These are phyloP conservation scores for Ganaspis brasiliensis DNA, from an alignment of 2,888 invertebrate genomes.

Conservation along the genomic window DNA sequence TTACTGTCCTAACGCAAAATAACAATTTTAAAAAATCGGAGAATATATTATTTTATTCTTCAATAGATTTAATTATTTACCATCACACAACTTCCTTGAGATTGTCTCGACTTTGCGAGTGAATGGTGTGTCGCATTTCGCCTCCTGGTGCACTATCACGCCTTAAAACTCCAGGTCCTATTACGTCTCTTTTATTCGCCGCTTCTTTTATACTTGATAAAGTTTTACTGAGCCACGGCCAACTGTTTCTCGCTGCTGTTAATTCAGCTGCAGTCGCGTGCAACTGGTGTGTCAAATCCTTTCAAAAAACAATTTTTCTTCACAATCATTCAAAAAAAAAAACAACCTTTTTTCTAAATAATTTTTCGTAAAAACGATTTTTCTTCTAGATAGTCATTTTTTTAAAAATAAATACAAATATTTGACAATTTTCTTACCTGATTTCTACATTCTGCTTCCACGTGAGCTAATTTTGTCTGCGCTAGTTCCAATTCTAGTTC, in stretches of 20 bases:
- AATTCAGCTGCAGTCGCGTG: constrained; percentile 91
- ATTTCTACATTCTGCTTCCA: constrained; percentile 97
- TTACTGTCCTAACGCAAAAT: too few relatives aligned
- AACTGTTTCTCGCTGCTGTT: constrained; percentile 86
- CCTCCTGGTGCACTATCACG: constrained; percentile 81
- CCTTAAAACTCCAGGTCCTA: constrained; percentile 74
- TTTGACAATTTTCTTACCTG: constrained; percentile 83
- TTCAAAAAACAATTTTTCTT: constrained; percentile 52
- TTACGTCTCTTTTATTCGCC: constrained; percentile 83
- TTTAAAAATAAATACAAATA: constrained; percentile 13
- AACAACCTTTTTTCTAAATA: too few relatives aligned
- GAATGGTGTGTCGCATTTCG: constrained; percentile 74
- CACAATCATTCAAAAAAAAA: too few relatives aligned
- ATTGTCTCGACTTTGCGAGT: constrained; percentile 77
- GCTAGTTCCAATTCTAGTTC: constrained; percentile 98
- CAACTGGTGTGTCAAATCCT: constrained; percentile 95
- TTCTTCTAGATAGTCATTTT: too few relatives aligned
- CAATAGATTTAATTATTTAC: too few relatives aligned
- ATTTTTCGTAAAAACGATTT: background rate
- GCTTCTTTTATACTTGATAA: constrained; percentile 89
- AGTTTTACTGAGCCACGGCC: constrained; percentile 98
- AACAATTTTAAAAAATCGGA: too few relatives aligned
- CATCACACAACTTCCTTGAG: constrained; percentile 77
- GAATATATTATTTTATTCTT: too few relatives aligned
- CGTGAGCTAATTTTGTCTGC: constrained; percentile 97